Conservation (phyloP, 2,113 vertebrate species). For the Pithys albifrons region DNA sequence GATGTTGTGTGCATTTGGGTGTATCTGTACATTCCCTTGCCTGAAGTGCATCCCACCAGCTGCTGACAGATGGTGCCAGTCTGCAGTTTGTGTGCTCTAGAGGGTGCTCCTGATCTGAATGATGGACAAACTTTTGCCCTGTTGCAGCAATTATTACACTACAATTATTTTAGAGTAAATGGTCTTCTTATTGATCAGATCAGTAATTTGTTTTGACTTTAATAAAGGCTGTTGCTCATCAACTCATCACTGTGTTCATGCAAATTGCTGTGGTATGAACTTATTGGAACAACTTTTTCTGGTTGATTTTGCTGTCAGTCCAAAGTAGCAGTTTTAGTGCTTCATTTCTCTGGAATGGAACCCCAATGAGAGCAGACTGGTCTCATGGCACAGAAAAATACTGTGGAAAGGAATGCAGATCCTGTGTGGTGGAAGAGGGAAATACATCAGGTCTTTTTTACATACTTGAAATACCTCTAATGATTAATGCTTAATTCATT, state of each 20-base stretch:
- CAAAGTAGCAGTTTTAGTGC: background rate
- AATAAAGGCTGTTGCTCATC: background rate
- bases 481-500: background rate
- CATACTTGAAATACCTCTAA: background rate
- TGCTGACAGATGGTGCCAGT: background rate
- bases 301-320: background rate
- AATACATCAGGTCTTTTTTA: background rate
- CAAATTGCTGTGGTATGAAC: background rate
- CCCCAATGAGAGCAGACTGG: background rate
- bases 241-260: background rate
- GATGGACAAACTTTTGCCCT: background rate
- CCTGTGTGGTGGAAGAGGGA: background rate
- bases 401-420: background rate
- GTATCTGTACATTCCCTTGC: background rate
- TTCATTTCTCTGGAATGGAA: background rate
- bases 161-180: background rate
- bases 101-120: background rate
- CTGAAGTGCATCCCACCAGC: background rate
- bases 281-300: background rate
- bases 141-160: background rate
- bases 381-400: background rate
- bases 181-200: background rate
- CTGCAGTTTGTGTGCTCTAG: background rate
- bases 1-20: background rate
- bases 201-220: background rate